phyloP scores from a whole-genome alignment of 2,797 vertebrate genomes.

The Stomatorhinus walkeri region DNA sequence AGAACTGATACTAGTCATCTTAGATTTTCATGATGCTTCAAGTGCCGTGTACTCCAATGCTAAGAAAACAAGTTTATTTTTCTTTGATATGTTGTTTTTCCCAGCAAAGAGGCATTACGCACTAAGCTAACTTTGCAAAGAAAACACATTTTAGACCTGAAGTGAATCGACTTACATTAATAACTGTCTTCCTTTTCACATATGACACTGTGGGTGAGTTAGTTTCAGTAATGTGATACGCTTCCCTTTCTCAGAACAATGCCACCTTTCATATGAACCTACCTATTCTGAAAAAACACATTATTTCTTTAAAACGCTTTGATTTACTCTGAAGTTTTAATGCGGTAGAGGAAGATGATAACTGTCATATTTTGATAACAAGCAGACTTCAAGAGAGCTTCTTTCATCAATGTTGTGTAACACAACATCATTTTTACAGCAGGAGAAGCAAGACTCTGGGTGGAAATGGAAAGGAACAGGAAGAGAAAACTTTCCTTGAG shows the following conservation, averaged over 20 bases:
- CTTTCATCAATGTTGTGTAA: neutral
- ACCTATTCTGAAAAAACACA: neutral
- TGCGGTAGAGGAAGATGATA: neutral
- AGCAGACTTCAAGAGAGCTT: neutral
- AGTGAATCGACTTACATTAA: slow-evolving; percentile 1
- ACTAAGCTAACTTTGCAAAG: neutral
- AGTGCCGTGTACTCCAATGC: neutral
- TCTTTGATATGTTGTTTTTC: neutral
- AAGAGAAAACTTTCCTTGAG: neutral
- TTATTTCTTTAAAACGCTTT: neutral
- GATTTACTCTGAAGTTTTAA: slow-evolving; percentile 3
- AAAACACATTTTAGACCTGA: neutral
- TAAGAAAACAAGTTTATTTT: slow-evolving; percentile 12
- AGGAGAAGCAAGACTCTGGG: neutral
- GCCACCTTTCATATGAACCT: neutral
- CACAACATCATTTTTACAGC: neutral
- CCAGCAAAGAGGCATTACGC: neutral
- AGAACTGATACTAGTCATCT: neutral
- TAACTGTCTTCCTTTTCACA: neutral
- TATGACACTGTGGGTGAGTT: neutral
- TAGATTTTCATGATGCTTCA: neutral
- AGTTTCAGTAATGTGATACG: neutral
- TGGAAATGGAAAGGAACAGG: neutral
- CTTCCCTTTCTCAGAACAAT: neutral
- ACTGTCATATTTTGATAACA: slow-evolving; percentile 4